phyloP scores from a whole-genome alignment of 2,888 invertebrate species.

The Tridacna gigas region DNA sequence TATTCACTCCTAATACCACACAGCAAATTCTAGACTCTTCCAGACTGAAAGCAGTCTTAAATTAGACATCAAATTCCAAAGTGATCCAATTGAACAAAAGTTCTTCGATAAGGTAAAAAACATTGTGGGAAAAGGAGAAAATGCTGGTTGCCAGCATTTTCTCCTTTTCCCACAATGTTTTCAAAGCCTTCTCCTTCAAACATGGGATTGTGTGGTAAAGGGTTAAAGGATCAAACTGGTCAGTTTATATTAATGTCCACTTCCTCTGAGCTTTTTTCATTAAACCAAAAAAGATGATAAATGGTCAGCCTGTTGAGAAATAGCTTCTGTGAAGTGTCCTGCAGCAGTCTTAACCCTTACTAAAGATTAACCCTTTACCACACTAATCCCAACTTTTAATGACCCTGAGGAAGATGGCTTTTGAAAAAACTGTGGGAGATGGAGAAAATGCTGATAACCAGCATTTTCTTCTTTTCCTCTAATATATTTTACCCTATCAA shows the following conservation, averaged over 20 bases:
- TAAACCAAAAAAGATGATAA: neutral
- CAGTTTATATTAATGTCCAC: slow-evolving; percentile 5
- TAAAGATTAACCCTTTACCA: neutral
- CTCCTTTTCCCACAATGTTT: no score
- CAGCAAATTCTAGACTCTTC: no score
- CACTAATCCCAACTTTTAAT: neutral
- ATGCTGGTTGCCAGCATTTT: no score
- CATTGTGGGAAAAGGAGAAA: no score
- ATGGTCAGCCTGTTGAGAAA: neutral
- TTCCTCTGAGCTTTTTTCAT: neutral
- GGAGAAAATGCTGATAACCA: neutral
- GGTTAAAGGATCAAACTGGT: neutral
- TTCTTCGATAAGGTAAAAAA: no score
- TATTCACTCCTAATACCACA: no score
- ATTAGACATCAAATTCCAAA: no score
- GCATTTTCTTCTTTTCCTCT: neutral
- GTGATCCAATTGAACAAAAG: no score
- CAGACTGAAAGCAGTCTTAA: no score
- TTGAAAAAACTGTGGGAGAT: neutral
- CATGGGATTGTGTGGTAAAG: neutral
- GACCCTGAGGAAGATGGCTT: neutral
- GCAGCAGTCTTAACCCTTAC: neutral
- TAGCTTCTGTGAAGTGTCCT: neutral
- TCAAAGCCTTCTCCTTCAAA: no score
- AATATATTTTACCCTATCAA: neutral